phyloP scores from a whole-genome alignment of 2,113 vertebrate genomes.

The Lepus timidus region DNA sequence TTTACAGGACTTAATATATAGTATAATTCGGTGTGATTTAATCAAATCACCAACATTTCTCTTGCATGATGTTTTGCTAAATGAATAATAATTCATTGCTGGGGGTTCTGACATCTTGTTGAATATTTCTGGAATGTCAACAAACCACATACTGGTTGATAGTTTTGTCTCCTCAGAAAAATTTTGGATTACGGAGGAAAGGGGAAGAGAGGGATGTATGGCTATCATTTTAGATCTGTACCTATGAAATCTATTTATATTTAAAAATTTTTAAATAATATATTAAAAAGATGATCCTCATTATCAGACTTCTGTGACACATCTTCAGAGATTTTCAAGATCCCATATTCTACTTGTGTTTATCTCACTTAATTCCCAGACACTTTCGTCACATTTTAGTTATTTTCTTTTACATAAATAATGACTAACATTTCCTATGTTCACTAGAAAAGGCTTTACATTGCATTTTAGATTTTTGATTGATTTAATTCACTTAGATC shows the following conservation, averaged over 20 bases:
- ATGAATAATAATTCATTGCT: neutral
- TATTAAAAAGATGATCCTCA: no score
- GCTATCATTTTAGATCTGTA: no score
- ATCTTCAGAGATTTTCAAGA: slow-evolving; percentile 2
- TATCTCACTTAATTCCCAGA: neutral
- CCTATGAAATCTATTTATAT: no score
- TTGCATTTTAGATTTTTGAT: slow-evolving; percentile 39
- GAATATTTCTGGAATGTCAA: neutral
- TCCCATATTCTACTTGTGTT: neutral
- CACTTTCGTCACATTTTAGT: neutral
- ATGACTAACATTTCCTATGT: slow-evolving; percentile 17
- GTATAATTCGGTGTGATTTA: neutral
- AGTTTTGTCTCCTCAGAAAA: slow-evolving; percentile 2
- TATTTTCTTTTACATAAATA: slow-evolving; percentile 34
- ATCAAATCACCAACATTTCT: slow-evolving; percentile 7
- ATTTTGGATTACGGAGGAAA: no score
- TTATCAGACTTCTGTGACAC: neutral
- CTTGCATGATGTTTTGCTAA: slow-evolving; percentile 45
- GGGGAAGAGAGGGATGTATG: no score
- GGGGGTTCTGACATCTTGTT: neutral
- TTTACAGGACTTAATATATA: neutral
- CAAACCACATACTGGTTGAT: neutral
- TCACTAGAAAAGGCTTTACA: neutral
- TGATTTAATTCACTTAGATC: slow-evolving; percentile 39
- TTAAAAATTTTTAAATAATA: no score